These are phyloP conservation scores for Seriola aureovittata DNA, from an alignment of 2,113 vertebrate genomes.

Conservation along the genomic window DNA sequence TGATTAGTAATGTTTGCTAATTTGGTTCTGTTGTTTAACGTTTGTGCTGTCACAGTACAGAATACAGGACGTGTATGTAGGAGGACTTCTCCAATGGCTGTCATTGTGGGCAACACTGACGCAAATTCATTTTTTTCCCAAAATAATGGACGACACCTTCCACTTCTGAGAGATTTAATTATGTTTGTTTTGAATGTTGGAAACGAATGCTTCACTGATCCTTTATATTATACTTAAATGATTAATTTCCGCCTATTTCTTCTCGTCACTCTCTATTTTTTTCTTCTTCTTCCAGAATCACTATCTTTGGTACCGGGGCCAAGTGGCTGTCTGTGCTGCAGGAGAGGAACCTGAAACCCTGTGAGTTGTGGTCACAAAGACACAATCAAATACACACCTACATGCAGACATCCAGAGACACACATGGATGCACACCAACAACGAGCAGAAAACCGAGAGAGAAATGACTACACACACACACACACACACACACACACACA, in stretches of 20 bases:
- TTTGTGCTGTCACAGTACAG: conserved; percentile 59
- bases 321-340: conserved; percentile 97
- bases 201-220: neutral
- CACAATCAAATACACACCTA: neutral
- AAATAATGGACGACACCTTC: conserved; percentile 1
- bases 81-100: conserved; percentile 47
- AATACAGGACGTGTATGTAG: conserved; percentile 43
- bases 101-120: conserved; percentile 39
- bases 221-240: neutral
- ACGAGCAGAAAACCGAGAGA: conserved; percentile 13
- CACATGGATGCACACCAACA: conserved; percentile 42
- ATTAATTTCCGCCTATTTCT: neutral
- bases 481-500: neutral
- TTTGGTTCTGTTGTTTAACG: conserved; percentile 51
- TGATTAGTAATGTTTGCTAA: conserved; percentile 59
- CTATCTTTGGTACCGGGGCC: conserved; percentile 94
- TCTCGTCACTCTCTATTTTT: conserved; percentile 1
- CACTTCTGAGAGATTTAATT: neutral
- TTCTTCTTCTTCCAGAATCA: conserved; percentile 87
- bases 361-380: conserved; percentile 82
- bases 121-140: conserved; percentile 13
- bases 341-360: conserved; percentile 91
- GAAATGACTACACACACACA: neutral
- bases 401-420: conserved; percentile 18
- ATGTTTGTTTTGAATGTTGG: neutral